These are phyloP conservation scores for Rhipidura dahli DNA, from an alignment of 2,113 vertebrate genomes.

Conservation along the genomic window DNA sequence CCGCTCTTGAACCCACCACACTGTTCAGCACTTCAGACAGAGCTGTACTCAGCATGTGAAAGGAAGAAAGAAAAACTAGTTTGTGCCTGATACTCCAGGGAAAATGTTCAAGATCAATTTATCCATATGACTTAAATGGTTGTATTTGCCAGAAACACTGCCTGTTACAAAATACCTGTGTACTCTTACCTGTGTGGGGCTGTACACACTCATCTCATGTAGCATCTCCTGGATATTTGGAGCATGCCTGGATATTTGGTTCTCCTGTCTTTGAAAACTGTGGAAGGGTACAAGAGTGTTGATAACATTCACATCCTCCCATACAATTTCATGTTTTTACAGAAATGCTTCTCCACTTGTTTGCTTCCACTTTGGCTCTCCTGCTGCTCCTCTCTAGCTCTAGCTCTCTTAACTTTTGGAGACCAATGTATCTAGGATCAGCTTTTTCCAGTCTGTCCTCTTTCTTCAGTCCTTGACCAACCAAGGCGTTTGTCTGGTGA, in stretches of 20 bases:
- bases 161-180: background rate
- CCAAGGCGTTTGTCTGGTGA: background rate
- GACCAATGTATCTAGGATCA: background rate
- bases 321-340: background rate
- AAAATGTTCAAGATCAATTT: background rate
- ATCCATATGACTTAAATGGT: background rate
- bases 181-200: background rate
- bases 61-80: background rate
- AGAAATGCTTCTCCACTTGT: background rate
- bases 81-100: background rate
- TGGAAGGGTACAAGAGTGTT: background rate
- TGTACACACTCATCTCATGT: background rate
- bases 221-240: background rate
- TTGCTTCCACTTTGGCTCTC: background rate
- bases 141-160: background rate
- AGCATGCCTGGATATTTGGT: background rate
- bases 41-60: background rate
- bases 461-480: background rate
- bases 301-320: background rate
- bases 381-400: background rate
- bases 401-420: background rate
- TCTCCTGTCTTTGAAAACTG: background rate
- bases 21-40: background rate
- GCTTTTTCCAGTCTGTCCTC: background rate
- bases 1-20: background rate